These are phyloP conservation scores for Dorcus parallelipipedus DNA, from an alignment of 2,888 invertebrate species.

Conservation along the genomic window DNA sequence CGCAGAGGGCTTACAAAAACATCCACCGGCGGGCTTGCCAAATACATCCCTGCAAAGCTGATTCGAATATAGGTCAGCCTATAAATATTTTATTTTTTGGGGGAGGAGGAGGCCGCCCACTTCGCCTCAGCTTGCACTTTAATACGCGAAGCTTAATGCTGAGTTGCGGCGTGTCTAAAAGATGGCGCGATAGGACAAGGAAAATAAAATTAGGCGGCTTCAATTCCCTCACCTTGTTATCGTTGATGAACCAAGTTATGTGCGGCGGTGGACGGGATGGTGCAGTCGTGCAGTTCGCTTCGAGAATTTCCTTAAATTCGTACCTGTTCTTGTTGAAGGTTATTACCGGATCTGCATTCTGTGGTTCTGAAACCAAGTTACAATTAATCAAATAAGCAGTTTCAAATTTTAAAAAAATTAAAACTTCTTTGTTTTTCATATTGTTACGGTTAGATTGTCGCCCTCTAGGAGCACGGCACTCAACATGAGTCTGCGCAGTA, in stretches of 20 bases:
- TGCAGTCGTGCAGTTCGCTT: conserved; percentile 72
- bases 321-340: conserved; percentile 67
- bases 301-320: conserved; percentile 64
- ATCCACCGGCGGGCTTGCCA: neutral
- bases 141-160: no score
- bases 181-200: no score
- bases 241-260: conserved; percentile 76
- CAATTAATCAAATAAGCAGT: neutral
- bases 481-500: no score
- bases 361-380: conserved; percentile 54
- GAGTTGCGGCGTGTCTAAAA: no score
- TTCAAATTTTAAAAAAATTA: no score
- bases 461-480: no score
- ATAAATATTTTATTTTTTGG: conserved; percentile 12
- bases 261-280: conserved; percentile 70
- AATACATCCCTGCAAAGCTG: conserved; percentile 2
- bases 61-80: conserved; percentile 7
- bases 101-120: no score
- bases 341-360: conserved; percentile 66
- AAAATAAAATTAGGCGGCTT: no score
- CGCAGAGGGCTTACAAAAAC: neutral
- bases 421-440: no score
- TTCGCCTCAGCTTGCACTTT: no score
- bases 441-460: no score
- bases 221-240: conserved; percentile 58